Conservation (phyloP, 2,797 vertebrate genomes). For the Sebastes elongatus region DNA sequence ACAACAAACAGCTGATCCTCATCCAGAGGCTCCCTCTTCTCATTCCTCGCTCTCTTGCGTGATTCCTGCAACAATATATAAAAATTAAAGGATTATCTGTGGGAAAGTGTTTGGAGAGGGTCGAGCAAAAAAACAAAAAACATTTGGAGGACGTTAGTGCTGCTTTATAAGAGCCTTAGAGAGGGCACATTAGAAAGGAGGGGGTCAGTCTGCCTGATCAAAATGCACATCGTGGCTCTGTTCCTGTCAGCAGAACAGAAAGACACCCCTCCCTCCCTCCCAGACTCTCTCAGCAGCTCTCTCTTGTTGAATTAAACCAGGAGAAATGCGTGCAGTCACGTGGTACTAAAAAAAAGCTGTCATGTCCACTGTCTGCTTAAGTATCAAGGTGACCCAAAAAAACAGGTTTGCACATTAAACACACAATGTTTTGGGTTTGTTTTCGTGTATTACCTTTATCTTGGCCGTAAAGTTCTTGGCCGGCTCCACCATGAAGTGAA, state of each 20-base stretch:
- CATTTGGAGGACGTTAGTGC: not conserved
- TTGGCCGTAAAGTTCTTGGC: constrained; percentile 81
- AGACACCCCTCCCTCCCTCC: not conserved
- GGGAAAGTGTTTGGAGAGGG: not conserved
- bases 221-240: constrained; percentile 60
- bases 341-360: not conserved
- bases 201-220: constrained; percentile 47
- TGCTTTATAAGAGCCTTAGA: constrained; percentile 17
- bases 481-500: constrained; percentile 85
- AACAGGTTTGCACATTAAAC: constrained; percentile 34
- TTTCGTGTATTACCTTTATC: constrained; percentile 75
- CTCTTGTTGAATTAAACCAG: constrained; percentile 1
- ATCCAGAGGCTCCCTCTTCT: constrained; percentile 77
- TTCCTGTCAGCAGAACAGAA: constrained; percentile 39
- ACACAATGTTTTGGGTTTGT: not conserved
- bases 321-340: not conserved
- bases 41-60: constrained; percentile 70
- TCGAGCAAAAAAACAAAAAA: not conserved
- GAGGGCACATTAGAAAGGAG: constrained; percentile 23
- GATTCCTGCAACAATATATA: constrained; percentile 70
- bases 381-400: constrained; percentile 25
- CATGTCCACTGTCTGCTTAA: constrained; percentile 3
- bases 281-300: not conserved
- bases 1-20: constrained; percentile 82
- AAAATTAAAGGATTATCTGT: not conserved